Conservation (phyloP, 2,888 invertebrate species). For the Syrista parreyssii region DNA sequence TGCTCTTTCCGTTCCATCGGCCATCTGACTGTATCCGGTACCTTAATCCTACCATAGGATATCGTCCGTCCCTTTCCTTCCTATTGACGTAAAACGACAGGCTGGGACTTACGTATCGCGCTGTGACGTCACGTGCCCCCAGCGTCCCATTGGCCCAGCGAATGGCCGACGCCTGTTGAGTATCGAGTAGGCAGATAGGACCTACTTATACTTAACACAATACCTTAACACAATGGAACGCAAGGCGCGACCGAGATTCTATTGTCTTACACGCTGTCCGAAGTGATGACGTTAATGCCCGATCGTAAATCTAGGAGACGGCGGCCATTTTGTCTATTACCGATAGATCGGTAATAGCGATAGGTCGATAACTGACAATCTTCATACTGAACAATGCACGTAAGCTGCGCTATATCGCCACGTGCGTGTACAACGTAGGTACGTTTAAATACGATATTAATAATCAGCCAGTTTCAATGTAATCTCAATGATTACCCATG, state of each 20-base stretch:
- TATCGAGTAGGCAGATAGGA: background rate
- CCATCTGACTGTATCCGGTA: background rate
- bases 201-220: background rate
- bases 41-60: background rate
- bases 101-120: background rate
- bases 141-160: background rate
- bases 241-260: conserved; percentile 2
- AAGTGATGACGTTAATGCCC: background rate
- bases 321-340: background rate
- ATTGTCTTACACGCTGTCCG: background rate
- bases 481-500: background rate
- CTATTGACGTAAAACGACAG: background rate
- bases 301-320: background rate
- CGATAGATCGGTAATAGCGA: background rate
- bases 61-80: too few relatives aligned
- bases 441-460: background rate
- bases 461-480: too few relatives aligned
- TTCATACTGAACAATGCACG: background rate
- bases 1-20: background rate
- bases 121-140: background rate
- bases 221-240: conserved; percentile 4
- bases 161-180: background rate
- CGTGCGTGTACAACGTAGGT: fast-evolving
- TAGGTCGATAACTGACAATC: background rate
- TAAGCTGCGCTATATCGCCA: background rate